Evolutionary conservation across 2,797 vertebrate genomes (phyloP), one percentile per base, ranked within the genome.

Genomic region (Megaceryle alcyon): DNA sequence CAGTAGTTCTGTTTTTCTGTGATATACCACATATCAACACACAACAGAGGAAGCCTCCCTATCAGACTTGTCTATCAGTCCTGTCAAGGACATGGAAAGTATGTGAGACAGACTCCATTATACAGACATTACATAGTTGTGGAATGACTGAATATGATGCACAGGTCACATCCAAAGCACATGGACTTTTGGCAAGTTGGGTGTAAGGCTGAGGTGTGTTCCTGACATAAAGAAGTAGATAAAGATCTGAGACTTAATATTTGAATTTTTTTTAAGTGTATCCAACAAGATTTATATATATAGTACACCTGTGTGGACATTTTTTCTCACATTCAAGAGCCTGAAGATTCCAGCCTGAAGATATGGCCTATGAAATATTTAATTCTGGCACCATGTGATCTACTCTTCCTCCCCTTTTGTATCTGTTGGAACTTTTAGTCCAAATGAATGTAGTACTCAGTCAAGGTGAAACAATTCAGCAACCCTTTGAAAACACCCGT

Each of bases 141-240:
- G 23, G 48, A 48, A 46, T 23, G n/a, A 33, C 28, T 63, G 29
- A 35, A 9, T 48, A 17, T 19, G 57, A 41, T 60, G 22, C 1
- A 2, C 37, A 31, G 80, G 53, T 57, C 22, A 12, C 7, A 14
- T 41, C 61, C 61, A 44, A 81, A 83, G 41, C 33, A 26, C 2
- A 0, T 3, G 44, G 18, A 35, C 46, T 83, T 65, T 12, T 0
- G 0, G 26, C 41, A 54, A 49, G 31, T 7, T 69, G 64, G 43
- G 13, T 63, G 43, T 41, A 39, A 85, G 39, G 6, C 51, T 93
- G 48, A 64, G 57, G 9, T 83, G 28, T 71, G 12, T 41, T 75
- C 18, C 15, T 48, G 57, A 41, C 3, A 14, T 17, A 22, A 73
- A 77, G 61, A 43, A 78, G 33, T 22, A 61, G 9, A n/a, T 78